Evolutionary conservation across 2,113 vertebrate species (phyloP).

Genomic region (Mellivora capensis): DNA sequence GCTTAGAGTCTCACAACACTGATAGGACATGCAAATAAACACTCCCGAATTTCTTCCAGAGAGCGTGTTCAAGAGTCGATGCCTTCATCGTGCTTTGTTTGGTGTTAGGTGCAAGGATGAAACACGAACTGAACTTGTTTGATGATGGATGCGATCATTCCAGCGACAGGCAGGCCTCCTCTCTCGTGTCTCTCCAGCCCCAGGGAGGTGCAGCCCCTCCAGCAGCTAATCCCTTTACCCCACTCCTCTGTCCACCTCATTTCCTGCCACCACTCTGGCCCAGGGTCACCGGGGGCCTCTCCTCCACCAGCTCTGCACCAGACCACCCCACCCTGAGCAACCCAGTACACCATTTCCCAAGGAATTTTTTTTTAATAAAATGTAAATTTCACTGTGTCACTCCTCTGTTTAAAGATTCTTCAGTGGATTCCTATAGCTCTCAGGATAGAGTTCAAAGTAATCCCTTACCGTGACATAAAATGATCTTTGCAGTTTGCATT

Average conservation of each 20-base stretch:
- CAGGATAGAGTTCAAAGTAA: background rate
- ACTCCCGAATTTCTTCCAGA: background rate
- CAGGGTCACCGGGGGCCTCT: background rate
- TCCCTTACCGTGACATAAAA: background rate
- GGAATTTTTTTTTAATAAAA: background rate
- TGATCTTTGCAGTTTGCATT: background rate
- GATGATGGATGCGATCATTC: background rate
- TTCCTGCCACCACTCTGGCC: background rate
- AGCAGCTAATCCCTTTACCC: background rate
- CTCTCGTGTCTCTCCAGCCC: background rate
- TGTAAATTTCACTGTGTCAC: background rate
- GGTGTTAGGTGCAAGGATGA: background rate
- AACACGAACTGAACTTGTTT: background rate
- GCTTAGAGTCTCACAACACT: conserved; percentile 18
- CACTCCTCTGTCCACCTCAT: background rate
- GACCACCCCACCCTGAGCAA: background rate
- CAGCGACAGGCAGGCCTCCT: background rate
- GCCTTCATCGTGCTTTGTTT: background rate
- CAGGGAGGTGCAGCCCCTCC: background rate
- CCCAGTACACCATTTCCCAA: background rate
- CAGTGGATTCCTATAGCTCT: background rate
- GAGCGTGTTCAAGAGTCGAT: background rate
- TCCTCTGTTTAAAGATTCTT: background rate
- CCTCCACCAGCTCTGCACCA: background rate
- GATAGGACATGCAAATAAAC: background rate